These are phyloP conservation scores for Zaprionus capensis DNA, from an alignment of 1,140 invertebrate genomes.

Conservation along the genomic window DNA sequence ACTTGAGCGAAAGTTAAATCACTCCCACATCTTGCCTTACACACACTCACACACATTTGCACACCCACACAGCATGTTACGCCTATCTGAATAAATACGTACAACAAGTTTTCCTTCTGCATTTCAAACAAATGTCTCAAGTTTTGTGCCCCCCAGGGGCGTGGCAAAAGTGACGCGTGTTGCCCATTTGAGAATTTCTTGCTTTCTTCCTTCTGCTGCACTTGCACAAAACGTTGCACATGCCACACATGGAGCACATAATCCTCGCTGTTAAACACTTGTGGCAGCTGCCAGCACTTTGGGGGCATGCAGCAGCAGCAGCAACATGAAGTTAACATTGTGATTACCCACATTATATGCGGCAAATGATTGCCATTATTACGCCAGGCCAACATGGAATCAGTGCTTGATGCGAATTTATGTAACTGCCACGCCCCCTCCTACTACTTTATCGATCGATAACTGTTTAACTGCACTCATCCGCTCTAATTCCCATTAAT, in stretches of 20 bases:
- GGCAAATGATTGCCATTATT: constrained; percentile 41
- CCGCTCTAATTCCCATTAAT: neutral
- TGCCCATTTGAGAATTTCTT: neutral
- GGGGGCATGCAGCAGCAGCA: neutral
- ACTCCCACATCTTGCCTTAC: neutral
- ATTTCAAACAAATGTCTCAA: constrained; percentile 13
- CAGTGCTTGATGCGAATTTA: constrained; percentile 3
- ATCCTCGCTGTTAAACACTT: constrained; percentile 42
- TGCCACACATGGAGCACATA: constrained; percentile 42
- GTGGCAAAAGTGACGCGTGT: neutral
- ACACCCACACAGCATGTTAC: constrained; percentile 1
- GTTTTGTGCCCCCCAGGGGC: neutral
- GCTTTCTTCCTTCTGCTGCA: neutral
- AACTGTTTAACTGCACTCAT: neutral
- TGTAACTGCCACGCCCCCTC: neutral
- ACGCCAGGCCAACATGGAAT: neutral
- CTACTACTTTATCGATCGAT: neutral
- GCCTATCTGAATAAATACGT: constrained; percentile 11
- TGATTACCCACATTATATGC: constrained; percentile 47
- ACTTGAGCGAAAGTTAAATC: neutral
- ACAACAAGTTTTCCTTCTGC: constrained; percentile 11
- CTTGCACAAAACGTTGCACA: neutral
- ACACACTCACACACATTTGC: neutral
- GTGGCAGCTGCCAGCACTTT: neutral
- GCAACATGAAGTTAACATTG: constrained; percentile 38